Evolutionary conservation across 2,888 invertebrate species (phyloP), one percentile per base, ranked within the genome.

Genomic region (Chrysodeixis includens): DNA sequence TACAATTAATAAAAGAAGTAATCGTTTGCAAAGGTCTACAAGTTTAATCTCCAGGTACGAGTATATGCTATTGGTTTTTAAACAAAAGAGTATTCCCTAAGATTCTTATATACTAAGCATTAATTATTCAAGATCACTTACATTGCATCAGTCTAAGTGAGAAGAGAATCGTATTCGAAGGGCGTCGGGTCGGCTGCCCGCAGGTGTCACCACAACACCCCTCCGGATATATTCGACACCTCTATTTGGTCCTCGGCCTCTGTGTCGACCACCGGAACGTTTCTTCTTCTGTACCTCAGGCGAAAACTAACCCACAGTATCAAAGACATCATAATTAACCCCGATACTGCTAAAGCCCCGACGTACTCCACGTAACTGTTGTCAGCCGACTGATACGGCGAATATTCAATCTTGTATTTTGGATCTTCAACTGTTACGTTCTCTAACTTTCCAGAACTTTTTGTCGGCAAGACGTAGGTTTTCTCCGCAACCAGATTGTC

Each of bases 171-270:
- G 88, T 95, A 96, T 92, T 93, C 95, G 92, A 93, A 96, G 91
- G 96, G 96, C 83, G 94, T 95, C 49, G 94, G 93, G 90, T 94
- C 95, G 92, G 94, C 93, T 91, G 95, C 95, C 82, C 95, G 93
- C 87, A 96, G 89, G 86, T 96, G 96, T 97, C 97, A 97, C 97
- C 97, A 97, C 70, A 97, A 93, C 83, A 97, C 97, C 55, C 96
- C 95, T 58, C 97, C 96, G 65, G 96, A 96, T 83, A 95, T 95
- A 89, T 94, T 95, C 62, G 95, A 92, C 88, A 97, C 96, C 89
- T 97, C 97, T 93, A 97, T 95, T 86, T 95, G 94, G 83, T 95
- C 93, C 77, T 90, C 91, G 35, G 86, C 82, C 62, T 90, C 89
- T 59, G 85, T 77, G 61, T 89, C 86, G 69, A 82, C 77, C 59